These are phyloP conservation scores for Odontothrips loti DNA, from an alignment of 2,888 invertebrate genomes.

Conservation along the genomic window DNA sequence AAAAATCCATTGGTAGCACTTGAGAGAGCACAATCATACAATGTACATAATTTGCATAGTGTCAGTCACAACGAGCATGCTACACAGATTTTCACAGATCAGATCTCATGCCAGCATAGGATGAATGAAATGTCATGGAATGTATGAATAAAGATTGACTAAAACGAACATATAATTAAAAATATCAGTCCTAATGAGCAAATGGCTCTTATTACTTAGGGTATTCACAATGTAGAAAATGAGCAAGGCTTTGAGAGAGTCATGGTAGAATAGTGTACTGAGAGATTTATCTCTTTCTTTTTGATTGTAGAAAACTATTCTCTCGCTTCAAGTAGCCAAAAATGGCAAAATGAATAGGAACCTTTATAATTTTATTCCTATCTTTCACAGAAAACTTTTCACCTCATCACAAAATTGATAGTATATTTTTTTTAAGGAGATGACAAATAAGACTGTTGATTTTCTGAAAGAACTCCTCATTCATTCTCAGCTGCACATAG, in stretches of 20 bases:
- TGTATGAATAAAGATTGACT: conserved; percentile 2
- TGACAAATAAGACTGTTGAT: neutral
- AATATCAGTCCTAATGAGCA: conserved; percentile 19
- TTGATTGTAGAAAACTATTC: neutral
- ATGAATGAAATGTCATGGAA: conserved; percentile 12
- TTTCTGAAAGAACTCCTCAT: neutral
- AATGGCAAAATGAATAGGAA: neutral
- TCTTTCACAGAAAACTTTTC: neutral
- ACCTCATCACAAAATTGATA: neutral
- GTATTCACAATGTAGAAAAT: neutral
- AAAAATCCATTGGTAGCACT: too few species aligned
- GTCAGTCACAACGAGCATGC: neutral
- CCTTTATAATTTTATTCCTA: neutral
- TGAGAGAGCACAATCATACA: too few species aligned
- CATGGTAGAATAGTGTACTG: neutral
- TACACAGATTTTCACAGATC: neutral
- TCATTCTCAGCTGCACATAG: neutral
- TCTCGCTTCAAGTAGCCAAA: neutral
- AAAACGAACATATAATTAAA: conserved; percentile 2
- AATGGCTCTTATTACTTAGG: neutral
- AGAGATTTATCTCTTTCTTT: neutral
- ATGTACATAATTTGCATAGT: too few species aligned
- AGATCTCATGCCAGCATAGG: neutral
- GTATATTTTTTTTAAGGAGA: neutral
- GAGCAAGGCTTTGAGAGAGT: conserved; percentile 5